Percentiles rank a stretch among this genome's conserved stretches.
phyloP scores from a whole-genome alignment of 2,113 vertebrate species.

The Tylochromis polylepis region DNA sequence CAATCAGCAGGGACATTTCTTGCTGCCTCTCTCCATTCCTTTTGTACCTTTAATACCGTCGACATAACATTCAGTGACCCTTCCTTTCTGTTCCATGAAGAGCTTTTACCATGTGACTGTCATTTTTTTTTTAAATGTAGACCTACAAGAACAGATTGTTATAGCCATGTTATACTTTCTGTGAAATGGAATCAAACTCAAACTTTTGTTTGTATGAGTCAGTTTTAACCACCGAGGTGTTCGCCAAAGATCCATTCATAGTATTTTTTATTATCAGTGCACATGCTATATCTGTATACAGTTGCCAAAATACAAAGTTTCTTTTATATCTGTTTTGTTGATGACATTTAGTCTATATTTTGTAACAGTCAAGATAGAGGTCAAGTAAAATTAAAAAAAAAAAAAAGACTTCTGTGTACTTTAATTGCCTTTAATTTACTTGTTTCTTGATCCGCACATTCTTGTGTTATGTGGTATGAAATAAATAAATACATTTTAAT shows the following conservation, averaged over 20 bases:
- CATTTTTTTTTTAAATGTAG: background rate
- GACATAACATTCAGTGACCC: background rate
- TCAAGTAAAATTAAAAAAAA: too few relatives aligned
- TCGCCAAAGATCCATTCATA: accelerated
- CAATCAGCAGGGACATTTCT: background rate
- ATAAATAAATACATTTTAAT: background rate
- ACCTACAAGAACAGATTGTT: background rate
- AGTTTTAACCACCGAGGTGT: background rate
- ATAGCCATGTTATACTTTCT: background rate
- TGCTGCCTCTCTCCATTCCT: background rate
- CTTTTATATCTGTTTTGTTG: background rate
- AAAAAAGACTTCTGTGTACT: accelerated
- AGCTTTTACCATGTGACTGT: background rate
- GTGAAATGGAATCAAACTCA: background rate
- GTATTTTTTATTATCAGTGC: background rate
- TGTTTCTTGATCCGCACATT: background rate
- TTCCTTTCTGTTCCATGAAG: background rate
- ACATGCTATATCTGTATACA: background rate
- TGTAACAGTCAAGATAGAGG: background rate
- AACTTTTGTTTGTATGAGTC: background rate
- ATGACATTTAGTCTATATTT: background rate
- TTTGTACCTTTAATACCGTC: background rate
- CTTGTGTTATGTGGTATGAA: background rate
- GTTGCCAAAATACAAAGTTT: background rate
- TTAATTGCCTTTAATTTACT: accelerated